Percentiles rank a stretch among this genome's conserved stretches.
Conservation (phyloP, 2,113 vertebrate genomes). For the Dipodomys merriami region DNA sequence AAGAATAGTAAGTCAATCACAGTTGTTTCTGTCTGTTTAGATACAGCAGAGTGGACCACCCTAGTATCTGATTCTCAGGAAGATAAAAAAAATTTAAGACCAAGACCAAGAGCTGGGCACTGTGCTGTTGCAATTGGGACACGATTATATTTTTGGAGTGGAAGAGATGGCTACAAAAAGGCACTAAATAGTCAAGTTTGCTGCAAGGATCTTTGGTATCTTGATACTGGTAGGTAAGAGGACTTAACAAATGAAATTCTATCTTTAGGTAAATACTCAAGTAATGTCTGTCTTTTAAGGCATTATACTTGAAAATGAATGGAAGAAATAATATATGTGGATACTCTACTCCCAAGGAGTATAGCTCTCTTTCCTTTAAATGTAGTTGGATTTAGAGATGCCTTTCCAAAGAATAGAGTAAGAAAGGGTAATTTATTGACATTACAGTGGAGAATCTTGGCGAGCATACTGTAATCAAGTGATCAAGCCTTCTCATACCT, state of each 20-base stretch:
- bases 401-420: not conserved
- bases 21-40: constrained; percentile 82
- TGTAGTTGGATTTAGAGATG: not conserved
- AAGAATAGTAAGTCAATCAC: constrained; percentile 62
- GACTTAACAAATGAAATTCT: constrained; percentile 55
- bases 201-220: constrained; percentile 99
- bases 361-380: not conserved
- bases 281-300: not conserved
- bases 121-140: constrained; percentile 93
- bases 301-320: constrained; percentile 40
- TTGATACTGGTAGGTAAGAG: constrained; percentile 95
- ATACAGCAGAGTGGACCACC: constrained; percentile 92
- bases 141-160: constrained; percentile 98
- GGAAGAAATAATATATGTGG: constrained; percentile 1
- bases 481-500: not conserved
- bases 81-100: constrained; percentile 88
- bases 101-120: constrained; percentile 95
- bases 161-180: constrained; percentile 96
- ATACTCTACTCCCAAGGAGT: not conserved
- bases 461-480: not conserved
- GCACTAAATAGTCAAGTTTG: constrained; percentile 98
- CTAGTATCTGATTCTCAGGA: constrained; percentile 89
- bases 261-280: constrained; percentile 1
- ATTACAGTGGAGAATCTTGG: not conserved
- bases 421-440: not conserved